Evolutionary conservation across 2,797 vertebrate species (phyloP).

Genomic region (Neomorphus geoffroyi): DNA sequence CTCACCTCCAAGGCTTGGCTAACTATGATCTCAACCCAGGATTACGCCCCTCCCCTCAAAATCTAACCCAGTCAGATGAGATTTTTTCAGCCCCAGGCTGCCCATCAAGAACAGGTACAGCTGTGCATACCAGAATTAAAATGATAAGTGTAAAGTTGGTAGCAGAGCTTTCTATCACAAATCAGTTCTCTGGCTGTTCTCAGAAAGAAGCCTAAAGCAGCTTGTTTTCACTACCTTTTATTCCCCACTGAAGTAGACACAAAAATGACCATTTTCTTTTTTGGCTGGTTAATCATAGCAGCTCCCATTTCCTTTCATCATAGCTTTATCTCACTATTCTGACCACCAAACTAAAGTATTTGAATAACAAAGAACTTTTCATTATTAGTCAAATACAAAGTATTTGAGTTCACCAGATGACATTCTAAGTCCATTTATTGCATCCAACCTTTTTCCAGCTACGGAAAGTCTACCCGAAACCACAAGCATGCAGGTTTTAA

Average conservation of each 20-base stretch:
- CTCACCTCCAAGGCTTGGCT: neutral
- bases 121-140: neutral
- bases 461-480: neutral
- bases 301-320: neutral
- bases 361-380: neutral
- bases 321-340: neutral
- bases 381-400: neutral
- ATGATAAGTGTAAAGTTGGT: neutral
- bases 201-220: neutral
- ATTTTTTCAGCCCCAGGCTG: neutral
- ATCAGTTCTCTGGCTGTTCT: neutral
- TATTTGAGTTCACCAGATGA: rapidly evolving
- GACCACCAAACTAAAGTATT: neutral
- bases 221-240: neutral
- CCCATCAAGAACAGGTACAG: neutral
- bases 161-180: neutral
- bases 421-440: neutral
- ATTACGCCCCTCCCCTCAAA: neutral
- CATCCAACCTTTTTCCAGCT: neutral
- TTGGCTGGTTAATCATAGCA: neutral
- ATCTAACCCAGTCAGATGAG: neutral
- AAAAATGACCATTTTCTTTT: neutral
- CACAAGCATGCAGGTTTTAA: neutral
- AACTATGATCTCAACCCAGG: neutral
- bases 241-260: neutral